Evolutionary conservation across 2,888 invertebrate species (phyloP), one percentile per base, ranked within the genome.

Genomic region (Aphidoletes aphidimyza): DNA sequence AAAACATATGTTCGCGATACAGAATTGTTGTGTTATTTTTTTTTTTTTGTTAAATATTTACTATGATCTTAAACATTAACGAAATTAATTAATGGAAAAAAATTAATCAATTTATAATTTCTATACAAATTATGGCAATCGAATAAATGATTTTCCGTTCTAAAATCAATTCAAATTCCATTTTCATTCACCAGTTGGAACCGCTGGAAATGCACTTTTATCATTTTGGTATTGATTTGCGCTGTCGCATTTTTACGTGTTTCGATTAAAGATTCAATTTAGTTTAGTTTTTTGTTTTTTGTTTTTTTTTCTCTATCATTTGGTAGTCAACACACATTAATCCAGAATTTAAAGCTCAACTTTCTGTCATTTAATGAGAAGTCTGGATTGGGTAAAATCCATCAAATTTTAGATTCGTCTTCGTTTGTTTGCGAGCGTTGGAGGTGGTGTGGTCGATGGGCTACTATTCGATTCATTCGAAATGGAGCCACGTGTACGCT

Each of bases 401-500:
- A n/a, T n/a, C n/a, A n/a, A n/a, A n/a, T n/a, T 81, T 85, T 85
- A 85, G 37, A 84, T 85, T 86, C 90, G 89, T 85, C 90, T 87
- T 85, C 90, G 90, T 86, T 87, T 88, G 37, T 86, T 88, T 84
- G 88, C 89, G 11, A 81, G 37, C 84, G 88, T 86, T 8, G 89
- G 89, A 37, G 86, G 85, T 26, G 90, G 90, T 11, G 90, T 90
- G 30, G 90, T 90, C 22, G 90, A 89, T 30, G 90, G 89, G 19
- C 90, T 90, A 85, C 90, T 90, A 84, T 88, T 89, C 0, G 90
- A 90, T 86, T 90, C 90, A 54, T 90, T 87, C 2, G 90, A 90
- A 87, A 89, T 89, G 0, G 90, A 90, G 26, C 90, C 90, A 30
- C 90, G 87, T 8, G 90, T 90, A 83, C 90, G 88, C 84, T 90